Conservation (phyloP, 1,140 invertebrate species). For the Diorhabda sublineata region DNA sequence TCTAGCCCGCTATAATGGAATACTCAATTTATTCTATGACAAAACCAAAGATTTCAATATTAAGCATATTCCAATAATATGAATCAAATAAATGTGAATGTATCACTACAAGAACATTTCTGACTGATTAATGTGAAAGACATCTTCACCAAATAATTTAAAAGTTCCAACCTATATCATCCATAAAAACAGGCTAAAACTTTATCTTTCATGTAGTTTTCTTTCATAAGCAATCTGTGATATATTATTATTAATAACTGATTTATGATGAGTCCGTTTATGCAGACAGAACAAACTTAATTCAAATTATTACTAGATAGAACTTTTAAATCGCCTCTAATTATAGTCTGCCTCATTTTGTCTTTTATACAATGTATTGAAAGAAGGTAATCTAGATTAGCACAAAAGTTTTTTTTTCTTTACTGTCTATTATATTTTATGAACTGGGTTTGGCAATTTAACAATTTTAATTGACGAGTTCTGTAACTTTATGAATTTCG, state of each 20-base stretch:
- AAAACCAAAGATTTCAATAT: not conserved
- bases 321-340: not conserved
- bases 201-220: constrained; percentile 8
- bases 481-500: too few species aligned
- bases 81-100: not conserved
- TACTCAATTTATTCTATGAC: not conserved
- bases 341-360: too few species aligned
- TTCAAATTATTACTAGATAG: not conserved
- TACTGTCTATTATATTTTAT: too few species aligned
- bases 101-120: not conserved
- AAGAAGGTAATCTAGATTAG: too few species aligned
- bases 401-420: too few species aligned
- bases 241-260: constrained; percentile 4
- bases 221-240: constrained; percentile 29
- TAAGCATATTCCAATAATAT: not conserved
- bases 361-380: too few species aligned
- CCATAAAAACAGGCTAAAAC: too few species aligned
- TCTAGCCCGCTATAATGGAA: not conserved
- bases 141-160: too few species aligned
- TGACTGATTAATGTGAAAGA: not conserved
- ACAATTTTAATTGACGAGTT: too few species aligned
- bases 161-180: too few species aligned
- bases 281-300: not conserved
- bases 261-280: not conserved
- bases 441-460: too few species aligned